Evolutionary conservation across 2,113 vertebrate genomes (phyloP), one percentile per base, ranked within the genome.

Genomic region (Trochalopteron elliotii): DNA sequence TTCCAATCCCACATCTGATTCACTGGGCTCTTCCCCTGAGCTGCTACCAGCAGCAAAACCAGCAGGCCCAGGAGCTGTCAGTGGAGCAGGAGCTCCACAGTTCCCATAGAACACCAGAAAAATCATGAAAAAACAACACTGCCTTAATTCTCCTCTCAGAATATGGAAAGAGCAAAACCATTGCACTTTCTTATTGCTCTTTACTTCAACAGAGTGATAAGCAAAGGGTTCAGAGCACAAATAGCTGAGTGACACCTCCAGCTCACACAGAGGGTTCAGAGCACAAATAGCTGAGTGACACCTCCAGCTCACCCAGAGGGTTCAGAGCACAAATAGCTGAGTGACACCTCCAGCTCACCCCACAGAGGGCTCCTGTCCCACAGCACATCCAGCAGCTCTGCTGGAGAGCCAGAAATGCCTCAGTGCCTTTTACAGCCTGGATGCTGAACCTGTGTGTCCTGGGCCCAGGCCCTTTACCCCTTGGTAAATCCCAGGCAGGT

Each of bases 121-220:
- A 72, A 31, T 23, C 2, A n/a, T 20, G 19, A 55, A n/a, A 52
- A 61, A n/a, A 10, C 37, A 25, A 6, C 7, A 4, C 4, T 20
- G 22, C 7, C 44, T 39, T 7, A 5, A 25, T 28, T 22, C 22
- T 63, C n/a, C 60, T 69, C 84, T 59, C 20, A n/a, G 83, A 83
- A 50, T 7, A n/a, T 6, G 1, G 27, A 68, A 37, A 11, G 24
- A 56, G 37, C 23, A n/a, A 70, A 47, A 3, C 9, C 55, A 33
- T 1, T 8, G 22, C 57, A 6, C 18, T 30, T 49, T 31, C 45
- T 7, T 30, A 4, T 6, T 56, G 20, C 47, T 31, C 37, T n/a
- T 64, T 5, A 10, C 15, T 9, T 39, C 63, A 20, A 2, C 1
- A 27, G 45, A 50, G 22, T 0, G 4, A 14, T 0, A 15, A 40